Evolutionary conservation across 2,888 invertebrate genomes (phyloP), one percentile per base, ranked within the genome.

Genomic region (Drosophila paramelanica): DNA sequence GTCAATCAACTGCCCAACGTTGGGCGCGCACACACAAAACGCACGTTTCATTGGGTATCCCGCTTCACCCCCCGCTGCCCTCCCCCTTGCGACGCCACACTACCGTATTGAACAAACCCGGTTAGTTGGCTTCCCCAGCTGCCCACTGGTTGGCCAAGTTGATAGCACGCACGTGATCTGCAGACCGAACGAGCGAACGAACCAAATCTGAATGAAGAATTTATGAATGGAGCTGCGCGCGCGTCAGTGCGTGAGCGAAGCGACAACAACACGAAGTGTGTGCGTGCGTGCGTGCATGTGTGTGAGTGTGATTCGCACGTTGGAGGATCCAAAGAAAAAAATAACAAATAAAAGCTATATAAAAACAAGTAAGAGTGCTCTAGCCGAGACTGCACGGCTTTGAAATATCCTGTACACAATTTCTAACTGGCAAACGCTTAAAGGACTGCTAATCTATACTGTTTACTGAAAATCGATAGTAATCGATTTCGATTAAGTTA

Each of bases 131-230:
- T 56, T 56, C 56, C 33, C 52, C 38, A 38, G 50, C 56, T 61
- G 77, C 77, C 73, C 76, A 71, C 77, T 43, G 41, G 52, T 49
- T 73, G 77, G 77, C 73, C 75, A 76, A 62, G 67, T 77, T 70
- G 79, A 75, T 76, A 73, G 76, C 74, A 69, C 67, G 89, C 89
- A 83, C 83, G 83, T 84, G 83, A 84, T 84, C 80, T 67, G 83
- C 61, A 88, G 88, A 80, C 77, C 60, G 70, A 80, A 53, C 71
- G 56, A 67, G 47, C 47, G 43, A 38, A 23, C 60, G 55, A n/a
- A 42, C 67, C 47, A 56, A 56, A 86, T 79, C 81, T 81, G 79
- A 82, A 82, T 82, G 88, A 73, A 81, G 82, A 81, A 85, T 76
- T 82, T 88, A 82, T 82, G 82, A 82, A 82, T 82, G 82, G 51